Conservation (phyloP, 1,140 invertebrate genomes). For the Psix sp. region DNA sequence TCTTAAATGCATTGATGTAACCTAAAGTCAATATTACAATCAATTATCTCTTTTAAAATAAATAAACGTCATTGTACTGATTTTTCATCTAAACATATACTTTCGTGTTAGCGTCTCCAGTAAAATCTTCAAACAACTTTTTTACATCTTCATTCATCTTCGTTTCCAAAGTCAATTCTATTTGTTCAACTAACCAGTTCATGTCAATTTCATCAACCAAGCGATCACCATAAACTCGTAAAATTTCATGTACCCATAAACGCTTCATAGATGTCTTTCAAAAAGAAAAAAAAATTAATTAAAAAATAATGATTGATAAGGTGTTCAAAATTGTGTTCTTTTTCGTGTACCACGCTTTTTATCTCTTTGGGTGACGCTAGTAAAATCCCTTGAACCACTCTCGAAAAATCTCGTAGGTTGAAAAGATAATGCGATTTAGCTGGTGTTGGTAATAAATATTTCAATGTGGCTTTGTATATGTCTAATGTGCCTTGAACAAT, state of each 20-base stretch:
- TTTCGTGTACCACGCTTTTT: slow-evolving; percentile 54
- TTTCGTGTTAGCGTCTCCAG: slow-evolving; percentile 53
- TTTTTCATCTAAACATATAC: slow-evolving; percentile 43
- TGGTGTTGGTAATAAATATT: slow-evolving; percentile 91
- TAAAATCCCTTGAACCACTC: slow-evolving; percentile 87
- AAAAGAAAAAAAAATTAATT: slow-evolving; percentile 9
- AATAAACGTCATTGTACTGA: slow-evolving; percentile 15
- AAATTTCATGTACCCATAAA: slow-evolving; percentile 95
- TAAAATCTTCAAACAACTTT: slow-evolving; percentile 73
- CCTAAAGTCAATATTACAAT: slow-evolving; percentile 70
- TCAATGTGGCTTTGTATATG: slow-evolving; percentile 89
- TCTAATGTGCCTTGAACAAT: slow-evolving; percentile 90
- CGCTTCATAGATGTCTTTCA: slow-evolving; percentile 85
- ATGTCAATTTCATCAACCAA: slow-evolving; percentile 90
- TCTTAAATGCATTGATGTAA: slow-evolving; percentile 88
- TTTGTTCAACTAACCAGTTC: slow-evolving; percentile 85
- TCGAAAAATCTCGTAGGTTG: slow-evolving; percentile 94
- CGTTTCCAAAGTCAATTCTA: slow-evolving; percentile 79
- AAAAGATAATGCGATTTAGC: slow-evolving; percentile 96
- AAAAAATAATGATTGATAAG: slow-evolving; percentile 75
- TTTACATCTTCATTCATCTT: slow-evolving; percentile 77
- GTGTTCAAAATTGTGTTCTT: not conserved
- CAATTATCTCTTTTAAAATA: not conserved
- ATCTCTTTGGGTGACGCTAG: slow-evolving; percentile 62
- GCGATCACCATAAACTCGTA: slow-evolving; percentile 95